phyloP scores from a whole-genome alignment of 2,113 vertebrate species.

The Coreoperca whiteheadi region DNA sequence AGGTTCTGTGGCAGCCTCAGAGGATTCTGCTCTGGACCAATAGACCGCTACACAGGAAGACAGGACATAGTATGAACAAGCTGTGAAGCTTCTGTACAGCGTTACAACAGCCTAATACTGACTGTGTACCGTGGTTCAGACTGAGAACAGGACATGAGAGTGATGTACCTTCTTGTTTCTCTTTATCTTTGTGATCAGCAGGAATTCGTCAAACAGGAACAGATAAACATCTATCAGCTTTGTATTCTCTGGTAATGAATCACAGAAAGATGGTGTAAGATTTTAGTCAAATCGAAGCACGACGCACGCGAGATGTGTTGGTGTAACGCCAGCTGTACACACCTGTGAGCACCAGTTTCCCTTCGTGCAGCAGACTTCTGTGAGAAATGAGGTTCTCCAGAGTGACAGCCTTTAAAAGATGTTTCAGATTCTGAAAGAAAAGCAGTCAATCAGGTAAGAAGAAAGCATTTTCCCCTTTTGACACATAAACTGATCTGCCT shows the following conservation, averaged over 20 bases:
- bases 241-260: conserved; percentile 84
- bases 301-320: background rate
- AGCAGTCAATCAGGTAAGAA: background rate
- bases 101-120: too few relatives aligned
- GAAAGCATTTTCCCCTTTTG: background rate
- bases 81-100: background rate
- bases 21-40: conserved; percentile 79
- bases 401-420: conserved; percentile 88
- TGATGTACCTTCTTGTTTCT: conserved; percentile 87
- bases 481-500: background rate
- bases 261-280: conserved; percentile 9
- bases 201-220: conserved; percentile 93
- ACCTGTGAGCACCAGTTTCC: conserved; percentile 89
- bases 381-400: conserved; percentile 90
- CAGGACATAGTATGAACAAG: background rate
- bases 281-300: background rate
- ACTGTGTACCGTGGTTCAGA: rapidly evolving
- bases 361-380: conserved; percentile 89
- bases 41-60: conserved; percentile 79
- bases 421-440: conserved; percentile 87
- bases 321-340: conserved; percentile 14
- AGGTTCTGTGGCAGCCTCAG: conserved; percentile 83
- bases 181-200: conserved; percentile 93
- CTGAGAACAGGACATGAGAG: background rate
- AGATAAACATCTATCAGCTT: conserved; percentile 89